Percentiles rank a stretch among this genome's conserved stretches.
phyloP scores from a whole-genome alignment of 2,888 invertebrate species.

The Dicycla oo region DNA sequence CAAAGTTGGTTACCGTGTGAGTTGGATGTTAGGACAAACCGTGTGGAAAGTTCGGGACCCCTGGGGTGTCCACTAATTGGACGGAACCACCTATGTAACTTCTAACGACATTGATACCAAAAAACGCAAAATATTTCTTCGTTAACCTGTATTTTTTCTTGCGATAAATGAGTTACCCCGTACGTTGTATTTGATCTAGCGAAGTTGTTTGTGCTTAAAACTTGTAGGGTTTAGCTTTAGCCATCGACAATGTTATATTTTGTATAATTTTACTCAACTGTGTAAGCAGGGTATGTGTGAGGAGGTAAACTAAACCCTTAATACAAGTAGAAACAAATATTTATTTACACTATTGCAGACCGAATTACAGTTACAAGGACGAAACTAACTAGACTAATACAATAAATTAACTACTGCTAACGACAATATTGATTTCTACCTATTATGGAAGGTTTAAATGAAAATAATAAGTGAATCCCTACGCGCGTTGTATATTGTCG shows the following conservation, averaged over 20 bases:
- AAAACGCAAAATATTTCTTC: not conserved
- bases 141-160: conserved; percentile 10
- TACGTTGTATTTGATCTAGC: not conserved
- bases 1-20: conserved; percentile 7
- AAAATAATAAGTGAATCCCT: too few species aligned
- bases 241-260: not conserved
- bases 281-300: too few species aligned
- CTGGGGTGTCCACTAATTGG: conserved; percentile 30
- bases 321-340: too few species aligned
- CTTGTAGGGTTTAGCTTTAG: not conserved
- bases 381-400: too few species aligned
- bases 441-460: too few species aligned
- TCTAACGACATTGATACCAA: conserved; percentile 25
- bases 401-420: too few species aligned
- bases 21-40: not conserved
- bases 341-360: too few species aligned
- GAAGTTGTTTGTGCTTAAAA: not conserved
- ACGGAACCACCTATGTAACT: conserved; percentile 17
- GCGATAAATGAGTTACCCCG: not conserved
- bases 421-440: too few species aligned
- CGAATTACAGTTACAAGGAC: too few species aligned
- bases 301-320: too few species aligned
- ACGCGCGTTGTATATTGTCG: too few species aligned
- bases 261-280: not conserved
- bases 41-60: conserved; percentile 5